A percentile compares a stretch with the other conserved stretches of the same genome.
Evolutionary conservation across 1,140 invertebrate species (phyloP).

Genomic region (Lordiphosa clarofinis): DNA sequence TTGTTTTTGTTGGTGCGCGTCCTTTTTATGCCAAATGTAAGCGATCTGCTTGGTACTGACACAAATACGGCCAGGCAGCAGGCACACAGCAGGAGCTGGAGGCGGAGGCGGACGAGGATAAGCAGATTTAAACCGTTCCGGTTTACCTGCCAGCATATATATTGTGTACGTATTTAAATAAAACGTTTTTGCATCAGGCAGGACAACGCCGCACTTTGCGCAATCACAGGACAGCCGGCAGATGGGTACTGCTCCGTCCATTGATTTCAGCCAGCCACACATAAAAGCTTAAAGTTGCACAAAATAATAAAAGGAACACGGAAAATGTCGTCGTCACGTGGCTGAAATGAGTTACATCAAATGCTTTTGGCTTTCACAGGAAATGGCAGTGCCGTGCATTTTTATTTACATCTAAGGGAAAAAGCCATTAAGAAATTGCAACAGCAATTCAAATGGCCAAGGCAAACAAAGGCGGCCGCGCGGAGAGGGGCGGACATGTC

Average conservation of each 20-base stretch:
- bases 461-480: slow-evolving; percentile 31
- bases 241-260: slow-evolving; percentile 44
- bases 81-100: slow-evolving; percentile 1
- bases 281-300: slow-evolving; percentile 64
- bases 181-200: slow-evolving; percentile 63
- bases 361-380: slow-evolving; percentile 69
- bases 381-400: slow-evolving; percentile 70
- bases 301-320: slow-evolving; percentile 3
- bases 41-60: slow-evolving; percentile 62
- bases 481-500: slow-evolving; percentile 15
- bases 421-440: slow-evolving; percentile 75
- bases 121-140: slow-evolving; percentile 74
- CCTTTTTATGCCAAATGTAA: slow-evolving; percentile 76
- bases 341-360: slow-evolving; percentile 69
- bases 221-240: slow-evolving; percentile 50
- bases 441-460: slow-evolving; percentile 64
- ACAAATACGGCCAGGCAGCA: slow-evolving; percentile 49
- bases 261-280: slow-evolving; percentile 68
- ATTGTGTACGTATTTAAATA: slow-evolving; percentile 59
- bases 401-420: slow-evolving; percentile 60
- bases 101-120: slow-evolving; percentile 28
- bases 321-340: slow-evolving; percentile 44
- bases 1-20: slow-evolving; percentile 27
- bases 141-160: slow-evolving; percentile 66
- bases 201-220: slow-evolving; percentile 67